Evolutionary conservation across 2,113 vertebrate genomes (phyloP).

Genomic region (Lipotes vexillifer): DNA sequence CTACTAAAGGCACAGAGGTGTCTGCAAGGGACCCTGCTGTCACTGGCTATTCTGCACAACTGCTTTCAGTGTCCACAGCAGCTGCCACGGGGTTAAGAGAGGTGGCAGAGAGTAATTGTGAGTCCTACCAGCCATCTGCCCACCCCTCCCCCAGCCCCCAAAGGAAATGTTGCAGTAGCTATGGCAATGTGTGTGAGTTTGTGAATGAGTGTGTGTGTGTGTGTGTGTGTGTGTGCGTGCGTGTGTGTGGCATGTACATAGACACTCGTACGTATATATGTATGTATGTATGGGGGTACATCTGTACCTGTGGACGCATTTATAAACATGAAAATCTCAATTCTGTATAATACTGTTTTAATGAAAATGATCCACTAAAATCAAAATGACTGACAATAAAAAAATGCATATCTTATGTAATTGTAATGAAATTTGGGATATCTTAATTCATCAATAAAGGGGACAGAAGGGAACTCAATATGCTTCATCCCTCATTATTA

Average conservation of each 20-base stretch:
- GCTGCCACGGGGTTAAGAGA: neutral
- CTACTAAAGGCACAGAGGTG: neutral
- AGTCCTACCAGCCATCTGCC: neutral
- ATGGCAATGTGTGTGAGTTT: neutral
- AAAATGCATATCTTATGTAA: neutral
- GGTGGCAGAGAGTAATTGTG: accelerated
- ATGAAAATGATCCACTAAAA: neutral
- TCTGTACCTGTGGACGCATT: neutral
- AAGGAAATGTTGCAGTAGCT: neutral
- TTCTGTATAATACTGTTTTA: neutral
- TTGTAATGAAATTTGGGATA: conserved; percentile 4
- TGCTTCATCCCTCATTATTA: neutral
- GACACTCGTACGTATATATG: too few species aligned
- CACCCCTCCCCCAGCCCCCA: accelerated
- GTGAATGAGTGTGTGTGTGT: neutral
- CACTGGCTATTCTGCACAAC: neutral
- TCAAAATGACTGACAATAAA: conserved; percentile 29
- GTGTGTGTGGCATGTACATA: too few species aligned
- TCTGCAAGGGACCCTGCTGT: neutral
- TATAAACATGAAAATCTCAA: neutral
- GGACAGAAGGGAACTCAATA: neutral
- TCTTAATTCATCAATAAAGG: conserved; percentile 23
- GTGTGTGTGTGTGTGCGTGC: too few species aligned
- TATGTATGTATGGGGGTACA: neutral
- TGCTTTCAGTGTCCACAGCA: neutral